Percentiles rank a stretch among this genome's conserved stretches.
phyloP scores from a whole-genome alignment of 2,113 vertebrate species.

The Cryptotis parvus region DNA sequence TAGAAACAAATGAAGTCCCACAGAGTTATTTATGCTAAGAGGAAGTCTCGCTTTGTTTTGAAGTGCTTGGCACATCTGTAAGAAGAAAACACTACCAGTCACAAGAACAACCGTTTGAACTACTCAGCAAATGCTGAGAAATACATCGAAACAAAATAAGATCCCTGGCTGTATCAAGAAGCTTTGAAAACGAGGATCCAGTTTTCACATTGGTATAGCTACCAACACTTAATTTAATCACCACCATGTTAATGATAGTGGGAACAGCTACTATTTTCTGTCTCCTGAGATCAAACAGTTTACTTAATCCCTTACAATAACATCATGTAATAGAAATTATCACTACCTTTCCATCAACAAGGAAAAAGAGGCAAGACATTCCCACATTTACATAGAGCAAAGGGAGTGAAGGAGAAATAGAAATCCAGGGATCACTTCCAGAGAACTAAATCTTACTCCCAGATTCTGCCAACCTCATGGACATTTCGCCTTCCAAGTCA shows the following conservation, averaged over 20 bases:
- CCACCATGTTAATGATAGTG: not conserved
- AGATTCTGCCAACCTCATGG: not conserved
- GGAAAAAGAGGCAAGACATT: not conserved
- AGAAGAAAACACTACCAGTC: conserved; percentile 32
- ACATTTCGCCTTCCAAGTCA: conserved; percentile 24
- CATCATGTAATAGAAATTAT: conserved; percentile 44
- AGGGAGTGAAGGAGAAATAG: not conserved
- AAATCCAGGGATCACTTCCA: conserved; percentile 40
- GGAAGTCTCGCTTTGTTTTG: conserved; percentile 54
- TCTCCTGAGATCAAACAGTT: not conserved
- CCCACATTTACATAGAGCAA: not conserved
- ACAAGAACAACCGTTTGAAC: not conserved
- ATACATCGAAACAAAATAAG: conserved; percentile 52
- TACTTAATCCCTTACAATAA: conserved; percentile 4
- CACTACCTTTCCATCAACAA: conserved; percentile 40
- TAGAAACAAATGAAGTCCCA: conserved; percentile 16
- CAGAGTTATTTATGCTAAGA: not conserved
- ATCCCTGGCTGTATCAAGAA: not conserved
- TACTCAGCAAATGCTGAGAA: conserved; percentile 15
- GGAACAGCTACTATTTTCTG: not conserved
- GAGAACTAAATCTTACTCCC: conserved; percentile 13
- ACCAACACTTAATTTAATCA: conserved; percentile 46
- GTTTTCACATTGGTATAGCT: conserved; percentile 19
- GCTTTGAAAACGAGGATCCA: conserved; percentile 42
- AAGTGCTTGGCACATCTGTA: conserved; percentile 6